phyloP scores from a whole-genome alignment of 2,888 invertebrate genomes.

The Euzophera pinguis region DNA sequence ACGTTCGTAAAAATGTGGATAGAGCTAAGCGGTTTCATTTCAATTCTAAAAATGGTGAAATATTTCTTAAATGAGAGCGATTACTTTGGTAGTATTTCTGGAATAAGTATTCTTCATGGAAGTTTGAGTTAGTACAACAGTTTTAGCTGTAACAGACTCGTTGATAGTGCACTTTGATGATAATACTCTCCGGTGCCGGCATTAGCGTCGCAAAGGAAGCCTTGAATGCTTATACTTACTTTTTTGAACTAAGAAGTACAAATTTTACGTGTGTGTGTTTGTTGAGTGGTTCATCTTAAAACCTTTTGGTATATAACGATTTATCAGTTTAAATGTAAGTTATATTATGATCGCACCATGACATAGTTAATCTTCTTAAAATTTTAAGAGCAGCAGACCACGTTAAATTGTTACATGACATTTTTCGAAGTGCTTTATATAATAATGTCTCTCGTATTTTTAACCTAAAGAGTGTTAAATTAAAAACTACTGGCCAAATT shows the following conservation, averaged over 20 bases:
- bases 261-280: conserved; percentile 9
- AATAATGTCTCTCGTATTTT: too few relatives aligned
- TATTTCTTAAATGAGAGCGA: too few relatives aligned
- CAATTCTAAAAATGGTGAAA: conserved; percentile 9
- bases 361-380: neutral
- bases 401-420: too few relatives aligned
- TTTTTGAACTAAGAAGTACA: conserved; percentile 9
- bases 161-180: conserved; percentile 65
- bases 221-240: neutral
- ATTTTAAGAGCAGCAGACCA: too few relatives aligned
- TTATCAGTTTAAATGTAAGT: conserved; percentile 1
- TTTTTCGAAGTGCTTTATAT: too few relatives aligned
- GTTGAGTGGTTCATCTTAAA: conserved; percentile 2
- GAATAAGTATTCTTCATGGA: conserved; percentile 26
- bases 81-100: conserved; percentile 24
- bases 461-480: too few relatives aligned
- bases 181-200: conserved; percentile 21
- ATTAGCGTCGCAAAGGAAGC: conserved; percentile 27
- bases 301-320: neutral
- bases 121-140: conserved; percentile 32
- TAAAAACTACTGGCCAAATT: too few relatives aligned
- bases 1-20: conserved; percentile 51
- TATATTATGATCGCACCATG: neutral
- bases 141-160: conserved; percentile 41
- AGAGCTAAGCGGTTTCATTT: conserved; percentile 28